phyloP scores from a whole-genome alignment of 2,113 vertebrate species.

The Oreotragus oreotragus region DNA sequence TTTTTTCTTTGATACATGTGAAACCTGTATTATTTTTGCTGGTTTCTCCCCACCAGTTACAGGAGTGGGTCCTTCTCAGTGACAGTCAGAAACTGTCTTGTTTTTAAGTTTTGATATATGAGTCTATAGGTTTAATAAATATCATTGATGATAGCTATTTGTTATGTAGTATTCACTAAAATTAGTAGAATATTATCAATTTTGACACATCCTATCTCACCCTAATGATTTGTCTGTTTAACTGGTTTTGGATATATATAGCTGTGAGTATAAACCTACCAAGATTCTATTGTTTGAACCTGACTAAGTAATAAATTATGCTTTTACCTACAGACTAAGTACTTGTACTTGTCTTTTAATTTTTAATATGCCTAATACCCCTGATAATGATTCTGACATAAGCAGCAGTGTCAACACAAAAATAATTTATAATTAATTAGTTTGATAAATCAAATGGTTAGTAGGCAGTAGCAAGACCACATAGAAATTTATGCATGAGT shows the following conservation, averaged over 20 bases:
- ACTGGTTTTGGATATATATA: not conserved
- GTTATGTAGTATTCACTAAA: not conserved
- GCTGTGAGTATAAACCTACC: not conserved
- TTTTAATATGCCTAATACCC: not conserved
- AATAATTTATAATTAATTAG: not conserved
- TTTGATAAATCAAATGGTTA: slow-evolving; percentile 13
- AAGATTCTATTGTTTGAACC: not conserved
- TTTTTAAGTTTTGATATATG: slow-evolving; percentile 10
- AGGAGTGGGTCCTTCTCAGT: not conserved
- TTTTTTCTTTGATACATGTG: not conserved
- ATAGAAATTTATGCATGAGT: not conserved
- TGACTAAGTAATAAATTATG: not conserved
- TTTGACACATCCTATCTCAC: not conserved
- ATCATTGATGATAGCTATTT: not conserved
- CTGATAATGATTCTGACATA: not conserved
- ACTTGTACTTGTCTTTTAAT: slow-evolving; percentile 10
- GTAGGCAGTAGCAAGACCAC: not conserved
- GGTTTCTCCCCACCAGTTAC: not conserved
- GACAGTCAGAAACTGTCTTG: not conserved
- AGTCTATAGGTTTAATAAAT: not conserved
- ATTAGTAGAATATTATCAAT: not conserved
- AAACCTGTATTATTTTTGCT: slow-evolving; percentile 9
- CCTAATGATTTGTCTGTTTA: not conserved
- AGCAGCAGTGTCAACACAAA: not conserved
- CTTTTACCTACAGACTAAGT: not conserved